Evolutionary conservation across 2,888 invertebrate genomes (phyloP), one percentile per base, ranked within the genome.

Genomic region (Acanthosepion lycidas): DNA sequence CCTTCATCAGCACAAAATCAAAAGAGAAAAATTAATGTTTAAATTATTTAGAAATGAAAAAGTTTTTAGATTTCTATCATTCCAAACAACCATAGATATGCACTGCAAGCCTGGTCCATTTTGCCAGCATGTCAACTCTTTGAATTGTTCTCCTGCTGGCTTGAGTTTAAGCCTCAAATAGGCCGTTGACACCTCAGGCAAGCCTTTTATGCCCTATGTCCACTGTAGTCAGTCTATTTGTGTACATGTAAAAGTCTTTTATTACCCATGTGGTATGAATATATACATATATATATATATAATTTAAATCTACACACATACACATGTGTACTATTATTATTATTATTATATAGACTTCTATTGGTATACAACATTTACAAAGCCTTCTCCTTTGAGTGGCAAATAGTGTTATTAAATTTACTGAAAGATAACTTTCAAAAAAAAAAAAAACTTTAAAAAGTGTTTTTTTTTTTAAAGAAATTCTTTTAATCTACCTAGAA

Each of bases 331-430:
- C 33, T 78, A 78, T 78, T 78, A 78, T 78, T 9, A 78, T 78
- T 78, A 78, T 78, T 78, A 78, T 78, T n/a, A 78, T 78, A n/a
- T 78, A 78, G 78, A 78, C n/a, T 78, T 78, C 20, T n/a, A 78
- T 78, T n/a, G 33, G 33, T 78, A n/a, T 78, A 33, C n/a, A 78
- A 78, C n/a, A 33, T 78, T 78, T 78, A 78, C 78, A 78, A 78
- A n/a, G 78, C n/a, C 78, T 78, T 78, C 78, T n/a, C n/a, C 78
- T 78, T 5, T 78, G 78, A 78, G 15, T 78, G n/a, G n/a, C 78
- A 78, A 78, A 78, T 78, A 78, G 78, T 78, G n/a, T 78, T 78
- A 33, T 78, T 78, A 78, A n/a, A 78, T n/a, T 78, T 78, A 78
- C 78, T 78, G 78, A 78, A 78, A 78, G 78, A 78, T n/a, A 33